Evolutionary conservation across 1,140 invertebrate genomes (phyloP).

Genomic region (Teleopsis dalmanni): DNA sequence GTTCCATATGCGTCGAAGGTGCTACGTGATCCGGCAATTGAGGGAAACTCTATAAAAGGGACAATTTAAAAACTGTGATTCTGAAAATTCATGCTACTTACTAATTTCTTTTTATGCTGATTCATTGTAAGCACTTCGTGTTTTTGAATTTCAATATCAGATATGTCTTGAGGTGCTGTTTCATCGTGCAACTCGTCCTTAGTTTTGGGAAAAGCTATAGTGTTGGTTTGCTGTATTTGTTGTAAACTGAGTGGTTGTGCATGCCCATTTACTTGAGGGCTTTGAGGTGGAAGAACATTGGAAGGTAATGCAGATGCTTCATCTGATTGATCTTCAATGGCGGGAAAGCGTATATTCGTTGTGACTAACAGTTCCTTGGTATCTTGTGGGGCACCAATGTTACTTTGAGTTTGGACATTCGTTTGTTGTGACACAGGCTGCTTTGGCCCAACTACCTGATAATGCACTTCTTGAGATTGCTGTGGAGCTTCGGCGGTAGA

Average conservation of each 20-base stretch:
- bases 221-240: conserved; percentile 31
- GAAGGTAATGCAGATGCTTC: conserved; percentile 17
- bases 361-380: conserved; percentile 35
- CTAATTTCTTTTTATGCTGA: conserved; percentile 32
- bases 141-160: conserved; percentile 34
- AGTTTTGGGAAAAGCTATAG: conserved; percentile 34
- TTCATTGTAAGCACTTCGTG: conserved; percentile 36
- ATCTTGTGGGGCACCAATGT: conserved; percentile 11
- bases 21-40: conserved; percentile 16
- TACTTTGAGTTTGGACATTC: not conserved
- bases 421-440: conserved; percentile 1
- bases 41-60: conserved; percentile 26
- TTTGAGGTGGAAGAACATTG: conserved; percentile 16
- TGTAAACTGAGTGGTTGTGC: conserved; percentile 37
- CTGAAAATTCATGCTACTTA: conserved; percentile 6
- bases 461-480: not conserved
- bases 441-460: not conserved
- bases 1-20: conserved; percentile 33
- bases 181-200: conserved; percentile 17
- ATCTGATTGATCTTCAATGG: conserved; percentile 24
- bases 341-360: conserved; percentile 40
- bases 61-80: not conserved
- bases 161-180: not conserved
- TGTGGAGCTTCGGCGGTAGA: no score
- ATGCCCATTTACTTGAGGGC: conserved; percentile 33